Evolutionary conservation across 2,888 invertebrate species (phyloP).

Genomic region (Eugnorisma glareosa): DNA sequence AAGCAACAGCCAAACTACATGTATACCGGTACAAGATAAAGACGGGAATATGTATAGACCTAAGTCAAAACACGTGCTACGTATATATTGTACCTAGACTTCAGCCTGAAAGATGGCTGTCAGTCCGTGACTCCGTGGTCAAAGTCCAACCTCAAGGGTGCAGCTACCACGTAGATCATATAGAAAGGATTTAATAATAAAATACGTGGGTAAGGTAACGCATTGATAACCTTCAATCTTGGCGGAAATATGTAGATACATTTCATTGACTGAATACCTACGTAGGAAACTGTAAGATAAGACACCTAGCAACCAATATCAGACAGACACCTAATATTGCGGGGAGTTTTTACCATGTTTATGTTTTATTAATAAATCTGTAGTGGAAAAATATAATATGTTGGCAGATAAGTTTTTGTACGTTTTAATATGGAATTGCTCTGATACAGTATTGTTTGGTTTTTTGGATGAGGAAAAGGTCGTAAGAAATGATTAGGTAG

Average conservation of each 20-base stretch:
- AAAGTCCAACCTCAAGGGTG: conserved; percentile 1
- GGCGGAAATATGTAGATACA: conserved; percentile 16
- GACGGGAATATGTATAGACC: neutral
- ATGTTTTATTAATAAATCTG: conserved; percentile 15
- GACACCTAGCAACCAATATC: conserved; percentile 28
- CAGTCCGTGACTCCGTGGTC: neutral
- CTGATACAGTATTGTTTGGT: neutral
- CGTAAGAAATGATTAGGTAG: neutral
- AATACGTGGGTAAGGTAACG: neutral
- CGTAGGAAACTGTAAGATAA: conserved; percentile 37
- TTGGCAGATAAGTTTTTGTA: conserved; percentile 12
- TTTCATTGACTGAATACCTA: conserved; percentile 30
- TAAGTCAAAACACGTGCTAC: neutral
- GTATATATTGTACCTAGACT: neutral
- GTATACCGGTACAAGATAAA: neutral
- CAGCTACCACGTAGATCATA: no score
- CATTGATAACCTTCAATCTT: conserved; percentile 36
- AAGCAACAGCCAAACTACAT: neutral
- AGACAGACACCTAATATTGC: neutral
- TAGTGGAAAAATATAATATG: conserved; percentile 31
- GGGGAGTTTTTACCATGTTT: neutral
- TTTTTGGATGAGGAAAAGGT: neutral
- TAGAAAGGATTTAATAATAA: conserved; percentile 12
- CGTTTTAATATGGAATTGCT: neutral
- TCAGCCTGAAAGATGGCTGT: neutral